Evolutionary conservation across 2,113 vertebrate genomes (phyloP).

Genomic region (Bos javanicus): DNA sequence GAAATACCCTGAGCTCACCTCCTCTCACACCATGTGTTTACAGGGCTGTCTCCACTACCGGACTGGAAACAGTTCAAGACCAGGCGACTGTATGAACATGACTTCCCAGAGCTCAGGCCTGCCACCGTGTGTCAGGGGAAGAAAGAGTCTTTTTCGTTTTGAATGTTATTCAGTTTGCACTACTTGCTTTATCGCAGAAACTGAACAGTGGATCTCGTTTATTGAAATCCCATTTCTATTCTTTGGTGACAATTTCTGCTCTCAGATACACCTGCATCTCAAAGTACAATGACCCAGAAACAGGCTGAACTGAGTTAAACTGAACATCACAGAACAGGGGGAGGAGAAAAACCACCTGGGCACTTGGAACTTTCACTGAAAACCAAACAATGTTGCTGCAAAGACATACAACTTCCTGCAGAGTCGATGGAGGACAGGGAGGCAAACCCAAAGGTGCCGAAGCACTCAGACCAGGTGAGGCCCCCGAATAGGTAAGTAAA

Average conservation of each 20-base stretch:
- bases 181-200: background rate
- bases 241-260: background rate
- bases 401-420: background rate
- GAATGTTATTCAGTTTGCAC: background rate
- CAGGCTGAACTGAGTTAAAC: background rate
- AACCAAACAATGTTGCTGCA: background rate
- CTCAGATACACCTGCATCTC: background rate
- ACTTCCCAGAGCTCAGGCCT: background rate
- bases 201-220: background rate
- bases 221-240: background rate
- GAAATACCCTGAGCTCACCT: background rate
- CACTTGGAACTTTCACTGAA: background rate
- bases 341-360: background rate
- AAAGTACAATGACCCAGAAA: background rate
- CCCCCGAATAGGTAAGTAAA: background rate
- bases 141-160: background rate
- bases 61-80: background rate
- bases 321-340: background rate
- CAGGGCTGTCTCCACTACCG: background rate
- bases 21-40: background rate
- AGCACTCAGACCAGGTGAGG: background rate
- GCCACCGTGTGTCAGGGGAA: background rate
- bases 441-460: background rate
- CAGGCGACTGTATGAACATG: background rate
- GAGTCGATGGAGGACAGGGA: background rate